Base-by-base conservation (phyloP, 2,888 invertebrate species). In the Unio delphinus region DNA sequence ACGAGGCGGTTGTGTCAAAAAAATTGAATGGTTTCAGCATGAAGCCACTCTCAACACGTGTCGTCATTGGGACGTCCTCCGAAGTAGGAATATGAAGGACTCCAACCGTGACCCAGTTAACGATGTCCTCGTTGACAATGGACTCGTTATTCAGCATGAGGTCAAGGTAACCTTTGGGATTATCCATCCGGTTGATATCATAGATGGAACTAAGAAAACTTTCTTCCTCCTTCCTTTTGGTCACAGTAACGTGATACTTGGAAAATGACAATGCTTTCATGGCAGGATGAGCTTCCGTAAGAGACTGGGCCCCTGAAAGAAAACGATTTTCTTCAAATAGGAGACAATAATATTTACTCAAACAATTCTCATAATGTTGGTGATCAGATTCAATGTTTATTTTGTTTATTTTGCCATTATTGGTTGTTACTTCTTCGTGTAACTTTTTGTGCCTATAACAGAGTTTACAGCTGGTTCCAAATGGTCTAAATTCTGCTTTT, bases 11-110 rank as follows among this genome's bases (percentile, higher is more conserved):
- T n/a, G 70, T 67, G 30, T 82, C 80, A 64, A 82, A 80, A 70
- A 80, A 82, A 67, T 82, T 82, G 64, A 80, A 82, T 2, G 82
- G 82, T 61, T 73, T 75, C 18, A 82, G 60, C 55, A 74, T 61
- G 60, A 82, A 82, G 1, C 80, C 80, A 11, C 79, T 73, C 54
- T 79, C 73, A 11, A 80, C 80, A n/a, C 75, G 65, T 6, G 75
- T 72, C n/a, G 82, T 82, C 79, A 82, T 82, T 18, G 82, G 82
- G 61, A 82, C 75, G 28, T 82, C 82, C 68, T 82, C 82, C 23
- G 80, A 67, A 4, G 80, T 80, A n/a, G 82, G 82, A 23, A 82
- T 68, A 61, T 82, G 82, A 20, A 82, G 70, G 64, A 82, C 80
- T 2, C 82, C 82, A 20, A 82, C 68, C 4, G 80, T 72, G 3